Base-by-base conservation (phyloP, 1,140 invertebrate species). In the Odontomachus brunneus region DNA sequence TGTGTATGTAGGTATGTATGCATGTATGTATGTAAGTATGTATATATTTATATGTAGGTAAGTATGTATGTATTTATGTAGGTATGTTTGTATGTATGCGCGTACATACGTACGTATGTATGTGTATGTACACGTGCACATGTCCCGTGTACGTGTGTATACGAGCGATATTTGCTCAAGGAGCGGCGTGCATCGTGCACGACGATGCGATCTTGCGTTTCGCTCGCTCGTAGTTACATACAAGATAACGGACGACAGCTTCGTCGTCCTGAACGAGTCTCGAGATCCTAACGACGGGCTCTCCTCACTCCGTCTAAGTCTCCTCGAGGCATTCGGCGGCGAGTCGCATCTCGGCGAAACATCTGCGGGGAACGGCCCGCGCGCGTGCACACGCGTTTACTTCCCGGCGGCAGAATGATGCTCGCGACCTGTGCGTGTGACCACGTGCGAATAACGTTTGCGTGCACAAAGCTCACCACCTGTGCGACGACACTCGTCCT, bases 181-280 rank as follows among this genome's bases (percentile, higher is more conserved):
- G 44, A 60, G 49, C 49, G 38, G 9, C 3, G 38, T 44, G 38
- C 38, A 44, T 44, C 38, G 38, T 1, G 38, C 38, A 7, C 4
- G 62, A 57, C 7, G 65, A 80, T 57, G 65, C 63, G 69, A 78
- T 78, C 51, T 80, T 33, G 75, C 26, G 44, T 33, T 11, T n/a
- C 19, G 44, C 19, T 53, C 33, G 33, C 24, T 38, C 29, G n/a
- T 29, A 26, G 24, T 29, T 55, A 67, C 63, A 17, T 29, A 29
- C 29, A 38, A 44, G 48, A 76, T 76, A 65, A 76, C 19, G 17
- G 33, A 44, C 57, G 57, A 75, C 72, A 24, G 17, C 51, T 12
- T 17, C 57, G 44, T 78, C 75, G 29, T 57, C 48, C 26, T 17
- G 11, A n/a, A 24, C 17, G 38, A 38, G 51, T 69, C 75, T 29